Base-by-base conservation (phyloP, 2,888 invertebrate genomes). In the Hydraecia micacea region DNA sequence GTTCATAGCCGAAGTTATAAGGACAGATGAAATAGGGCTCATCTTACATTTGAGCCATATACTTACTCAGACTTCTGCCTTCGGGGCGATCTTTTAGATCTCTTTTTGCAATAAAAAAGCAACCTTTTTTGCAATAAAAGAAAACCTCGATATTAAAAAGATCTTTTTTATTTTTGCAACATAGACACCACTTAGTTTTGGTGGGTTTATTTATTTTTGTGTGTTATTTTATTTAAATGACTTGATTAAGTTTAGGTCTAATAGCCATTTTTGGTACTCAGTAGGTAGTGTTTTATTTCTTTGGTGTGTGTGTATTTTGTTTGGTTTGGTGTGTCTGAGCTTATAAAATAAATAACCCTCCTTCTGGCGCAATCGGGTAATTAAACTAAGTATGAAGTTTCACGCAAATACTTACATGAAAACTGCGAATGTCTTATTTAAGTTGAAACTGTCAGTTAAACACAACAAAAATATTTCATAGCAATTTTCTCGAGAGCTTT, bases 101-200 rank as follows among this genome's bases (percentile, higher is more conserved):
- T 86, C 55, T 86, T 79, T 84, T 77, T 77, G 84, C 69, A 74
- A 78, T 83, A 86, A 85, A 83, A 75, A 67, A 58, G 36, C 42
- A 84, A 74, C 82, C 67, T 75, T 80, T 83, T 82, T 74, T 60
- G 81, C 70, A 85, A 70, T 85, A 69, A 83, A 75, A 73, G 68
- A 75, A 75, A 60, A 62, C 21, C 66, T 55, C 36, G 65, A 67
- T 55, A 73, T 82, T 67, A 52, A 63, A 76, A 60, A 52, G 66
- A 52, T 65, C 60, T 73, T 55, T 73, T 80, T 73, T 71, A 73
- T 86, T 72, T 71, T 86, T 72, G 42, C 28, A 63, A 63, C 71
- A 63, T 71, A 82, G 60, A 77, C 66, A 73, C 73, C 83, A 86
- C 77, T 86, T 74, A 86, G 60, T 72, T 77, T 73, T 25, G 5